These are phyloP conservation scores for Rhopalosiphum padi DNA, from an alignment of 1,140 invertebrate species.

Conservation along the genomic window DNA sequence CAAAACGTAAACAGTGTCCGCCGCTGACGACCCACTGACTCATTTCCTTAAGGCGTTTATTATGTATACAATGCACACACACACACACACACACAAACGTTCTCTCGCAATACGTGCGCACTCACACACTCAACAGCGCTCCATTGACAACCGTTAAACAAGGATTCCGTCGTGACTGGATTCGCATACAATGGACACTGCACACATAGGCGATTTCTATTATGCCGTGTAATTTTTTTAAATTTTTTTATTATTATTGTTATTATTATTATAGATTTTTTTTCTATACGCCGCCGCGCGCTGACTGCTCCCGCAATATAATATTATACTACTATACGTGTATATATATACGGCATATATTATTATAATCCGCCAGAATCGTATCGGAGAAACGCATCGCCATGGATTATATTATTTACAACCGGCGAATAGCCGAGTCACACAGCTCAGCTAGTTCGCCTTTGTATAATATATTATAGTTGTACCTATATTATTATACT, in stretches of 20 bases:
- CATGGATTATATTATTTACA: slow-evolving; percentile 27
- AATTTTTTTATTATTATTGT: slow-evolving; percentile 9
- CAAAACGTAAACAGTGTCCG: slow-evolving; percentile 45
- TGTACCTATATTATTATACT: not conserved
- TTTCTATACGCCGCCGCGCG: not conserved
- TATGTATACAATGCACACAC: slow-evolving; percentile 1
- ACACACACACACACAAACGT: not conserved
- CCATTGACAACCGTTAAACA: slow-evolving; percentile 57
- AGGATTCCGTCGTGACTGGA: slow-evolving; percentile 54
- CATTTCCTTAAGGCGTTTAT: slow-evolving; percentile 54
- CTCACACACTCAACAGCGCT: not conserved
- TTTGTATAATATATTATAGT: not conserved
- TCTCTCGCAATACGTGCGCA: not conserved
- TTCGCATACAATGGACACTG: slow-evolving; percentile 48
- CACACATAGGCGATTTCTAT: slow-evolving; percentile 48
- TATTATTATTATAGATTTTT: not conserved
- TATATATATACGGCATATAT: not conserved
- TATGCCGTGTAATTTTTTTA: slow-evolving; percentile 35
- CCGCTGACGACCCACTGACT: slow-evolving; percentile 49
- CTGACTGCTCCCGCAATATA: not conserved
- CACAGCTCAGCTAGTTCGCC: not conserved
- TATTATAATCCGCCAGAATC: slow-evolving; percentile 36
- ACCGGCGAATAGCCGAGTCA: not conserved
- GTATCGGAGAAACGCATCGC: slow-evolving; percentile 44
- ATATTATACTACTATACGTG: not conserved